Base-by-base conservation (phyloP, 2,888 invertebrate species). In the Eudasyphora cyanicolor region DNA sequence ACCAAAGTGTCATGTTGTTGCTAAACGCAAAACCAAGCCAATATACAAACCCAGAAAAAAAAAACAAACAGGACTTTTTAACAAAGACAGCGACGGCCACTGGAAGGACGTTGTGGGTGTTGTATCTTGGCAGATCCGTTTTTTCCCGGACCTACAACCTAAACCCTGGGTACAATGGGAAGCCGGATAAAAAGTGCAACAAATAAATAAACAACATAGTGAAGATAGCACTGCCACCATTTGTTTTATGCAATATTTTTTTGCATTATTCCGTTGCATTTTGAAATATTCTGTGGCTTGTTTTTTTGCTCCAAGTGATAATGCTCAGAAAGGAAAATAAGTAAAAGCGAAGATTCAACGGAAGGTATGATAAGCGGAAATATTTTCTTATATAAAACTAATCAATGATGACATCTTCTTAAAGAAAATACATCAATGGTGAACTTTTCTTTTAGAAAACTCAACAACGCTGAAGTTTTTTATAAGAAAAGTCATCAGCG, bases 1-100 rank as follows among this genome's bases (percentile, higher is more conserved):
- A 79, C 76, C 76, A 73, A 69, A 82, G 76, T 82, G 82, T 79
- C 82, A 76, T 82, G 82, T 82, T 49, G 71, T 57, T 79, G 79
- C 54, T 79, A 27, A 69, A 69, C 49, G 29, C 17, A 69, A 69
- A 69, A 69, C n/a, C 69, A 69, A 49, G 69, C 67, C 42, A 45
- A 45, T n/a, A 69, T 12, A 38, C 38, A 35, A 67, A 42, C 21
- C 35, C 1, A 64, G 12, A 35, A 38, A 0, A 35, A 38, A 35
- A 38, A 0, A 35, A 38, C 51, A 57, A 57, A 24, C 54, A 45
- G 54, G 49, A 49, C n/a, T 32, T 6, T 17, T n/a, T n/a, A n/a
- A n/a, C n/a, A n/a, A n/a, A n/a, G 24, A 27, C 57, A 57, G 24
- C 19, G n/a, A 45, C 6, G 24, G 24, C 57, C 17, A 24, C 57